Conservation (phyloP, 1,140 invertebrate genomes). For the Drosophila aff. region DNA sequence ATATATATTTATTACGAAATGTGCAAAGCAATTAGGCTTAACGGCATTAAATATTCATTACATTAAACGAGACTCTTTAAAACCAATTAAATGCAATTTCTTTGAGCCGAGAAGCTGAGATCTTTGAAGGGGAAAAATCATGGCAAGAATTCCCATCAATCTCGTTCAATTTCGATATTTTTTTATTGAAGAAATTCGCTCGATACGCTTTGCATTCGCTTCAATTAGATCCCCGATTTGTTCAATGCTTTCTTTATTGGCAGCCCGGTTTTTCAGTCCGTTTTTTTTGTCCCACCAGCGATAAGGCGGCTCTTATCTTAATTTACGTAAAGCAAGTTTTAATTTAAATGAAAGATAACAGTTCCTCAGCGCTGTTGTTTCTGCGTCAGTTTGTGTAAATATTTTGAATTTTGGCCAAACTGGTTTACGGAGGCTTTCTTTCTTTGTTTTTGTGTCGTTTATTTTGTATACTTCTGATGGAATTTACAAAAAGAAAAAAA, state of each 20-base stretch:
- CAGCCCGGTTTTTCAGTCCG: background rate
- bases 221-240: conserved; percentile 35
- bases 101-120: conserved; percentile 4
- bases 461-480: conserved; percentile 3
- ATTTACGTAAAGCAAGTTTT: conserved; percentile 63
- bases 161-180: conserved; percentile 15
- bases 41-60: conserved; percentile 33
- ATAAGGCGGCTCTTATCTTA: conserved; percentile 68
- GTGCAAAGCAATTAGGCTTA: conserved; percentile 39
- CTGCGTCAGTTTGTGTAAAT: conserved; percentile 56
- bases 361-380: conserved; percentile 17
- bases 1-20: conserved; percentile 61
- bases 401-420: conserved; percentile 50
- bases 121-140: background rate
- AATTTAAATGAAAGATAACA: conserved; percentile 67
- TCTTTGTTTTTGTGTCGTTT: conserved; percentile 1
- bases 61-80: conserved; percentile 43
- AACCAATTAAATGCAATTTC: conserved; percentile 47
- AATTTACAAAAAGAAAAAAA: conserved; percentile 15
- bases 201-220: conserved; percentile 41
- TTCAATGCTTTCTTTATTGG: conserved; percentile 35
- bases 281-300: conserved; percentile 27
- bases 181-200: conserved; percentile 23
- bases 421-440: conserved; percentile 23
- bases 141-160: conserved; percentile 8